Evolutionary conservation across 1,140 invertebrate species (phyloP).

Genomic region (Papilio aristodemus): DNA sequence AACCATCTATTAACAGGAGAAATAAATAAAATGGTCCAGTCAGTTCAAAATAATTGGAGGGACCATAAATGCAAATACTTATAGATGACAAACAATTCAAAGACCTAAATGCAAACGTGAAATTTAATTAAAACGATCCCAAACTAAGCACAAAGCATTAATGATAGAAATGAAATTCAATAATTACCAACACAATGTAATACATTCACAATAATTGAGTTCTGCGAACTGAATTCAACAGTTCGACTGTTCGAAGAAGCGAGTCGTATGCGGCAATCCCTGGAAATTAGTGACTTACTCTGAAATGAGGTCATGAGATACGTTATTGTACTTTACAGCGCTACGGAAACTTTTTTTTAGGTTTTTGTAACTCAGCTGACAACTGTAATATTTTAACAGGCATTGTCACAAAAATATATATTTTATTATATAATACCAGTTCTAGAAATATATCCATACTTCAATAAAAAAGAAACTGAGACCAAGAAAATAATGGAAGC

Average conservation of each 20-base stretch:
- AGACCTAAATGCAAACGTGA: not conserved
- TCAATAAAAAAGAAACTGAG: too few species aligned
- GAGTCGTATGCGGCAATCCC: constrained; percentile 3
- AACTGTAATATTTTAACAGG: not conserved
- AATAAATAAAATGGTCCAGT: too few species aligned
- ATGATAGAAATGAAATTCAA: constrained; percentile 10
- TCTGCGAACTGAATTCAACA: constrained; percentile 13
- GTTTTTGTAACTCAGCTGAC: not conserved
- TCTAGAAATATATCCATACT: too few species aligned
- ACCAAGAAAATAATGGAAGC: too few species aligned
- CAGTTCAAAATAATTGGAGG: too few species aligned
- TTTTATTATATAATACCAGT: not conserved
- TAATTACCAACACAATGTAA: constrained; percentile 5
- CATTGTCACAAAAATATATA: not conserved
- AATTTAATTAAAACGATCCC: not conserved
- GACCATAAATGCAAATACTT: too few species aligned
- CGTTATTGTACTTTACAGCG: constrained; percentile 8
- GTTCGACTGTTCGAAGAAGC: constrained; percentile 12
- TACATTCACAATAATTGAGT: constrained; percentile 14
- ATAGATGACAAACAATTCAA: too few species aligned
- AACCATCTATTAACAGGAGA: too few species aligned
- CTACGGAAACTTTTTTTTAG: not conserved
- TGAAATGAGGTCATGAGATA: constrained; percentile 13
- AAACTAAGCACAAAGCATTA: not conserved
- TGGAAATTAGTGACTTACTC: constrained; percentile 18